Conservation (phyloP, 2,797 vertebrate species). For the Parauchenoglanis punctatus region DNA sequence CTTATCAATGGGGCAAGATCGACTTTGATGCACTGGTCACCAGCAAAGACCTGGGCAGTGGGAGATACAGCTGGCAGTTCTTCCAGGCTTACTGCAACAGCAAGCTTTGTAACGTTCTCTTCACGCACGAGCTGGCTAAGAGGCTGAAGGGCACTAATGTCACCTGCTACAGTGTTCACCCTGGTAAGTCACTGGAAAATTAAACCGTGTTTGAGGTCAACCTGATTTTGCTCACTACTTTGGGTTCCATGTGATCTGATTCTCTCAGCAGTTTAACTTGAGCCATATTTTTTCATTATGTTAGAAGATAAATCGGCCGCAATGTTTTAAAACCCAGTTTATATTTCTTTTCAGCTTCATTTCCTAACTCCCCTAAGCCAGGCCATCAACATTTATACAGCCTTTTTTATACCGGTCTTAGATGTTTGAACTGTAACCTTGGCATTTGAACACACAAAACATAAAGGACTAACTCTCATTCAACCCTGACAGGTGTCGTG, state of each 20-base stretch:
- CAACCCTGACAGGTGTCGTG: conserved; percentile 65
- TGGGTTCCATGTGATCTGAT: not conserved
- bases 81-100: conserved; percentile 76
- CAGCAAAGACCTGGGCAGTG: conserved; percentile 68
- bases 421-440: not conserved
- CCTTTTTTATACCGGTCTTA: too few relatives aligned
- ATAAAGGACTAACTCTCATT: not conserved
- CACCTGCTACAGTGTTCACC: conserved; percentile 76
- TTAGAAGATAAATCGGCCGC: not conserved
- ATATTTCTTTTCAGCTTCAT: not conserved
- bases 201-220: not conserved
- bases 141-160: conserved; percentile 67
- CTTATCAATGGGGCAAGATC: conserved; percentile 70
- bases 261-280: not conserved
- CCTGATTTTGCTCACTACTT: not conserved
- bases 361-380: not conserved
- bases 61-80: conserved; percentile 73
- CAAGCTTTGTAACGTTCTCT: conserved; percentile 76
- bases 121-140: conserved; percentile 73
- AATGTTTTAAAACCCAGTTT: not conserved
- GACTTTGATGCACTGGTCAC: conserved; percentile 67
- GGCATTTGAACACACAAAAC: not conserved
- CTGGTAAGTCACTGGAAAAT: conserved; percentile 62
- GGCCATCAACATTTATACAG: not conserved
- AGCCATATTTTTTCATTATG: not conserved